Evolutionary conservation across 2,797 vertebrate genomes (phyloP), one percentile per base, ranked within the genome.

Genomic region (Sebastes itinus): DNA sequence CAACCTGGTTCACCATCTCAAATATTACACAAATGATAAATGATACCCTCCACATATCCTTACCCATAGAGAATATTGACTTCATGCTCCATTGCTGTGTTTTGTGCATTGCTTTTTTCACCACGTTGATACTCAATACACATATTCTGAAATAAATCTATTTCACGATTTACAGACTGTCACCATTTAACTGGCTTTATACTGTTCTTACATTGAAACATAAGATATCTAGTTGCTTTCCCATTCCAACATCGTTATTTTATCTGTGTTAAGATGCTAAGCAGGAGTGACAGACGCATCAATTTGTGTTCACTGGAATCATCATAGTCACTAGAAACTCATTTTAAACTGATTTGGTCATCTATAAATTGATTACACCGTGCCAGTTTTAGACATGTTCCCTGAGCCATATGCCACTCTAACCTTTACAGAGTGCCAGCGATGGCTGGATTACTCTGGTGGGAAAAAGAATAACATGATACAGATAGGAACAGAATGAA

Each of bases 251-350:
- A 72, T 33, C 79, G 77, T 85, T 80, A 81, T 85, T 62, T 54
- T 32, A 25, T 82, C 72, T 67, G 62, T 6, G 46, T 77, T 81
- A 54, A 85, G 82, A 82, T 73, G 56, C 55, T 86, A 84, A 87
- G 60, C 85, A 79, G 67, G 72, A 75, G 83, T 87, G 89, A 88
- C 90, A 92, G 84, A 72, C 33, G 76, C 81, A 89, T 84, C 83
- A 71, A 62, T 83, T 83, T 88, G 61, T 81, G 72, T 77, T 87
- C 67, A 83, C 83, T 85, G 32, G 28, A 80, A 82, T 87, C 88
- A 83, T 78, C 71, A 67, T 28, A 76, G 86, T 86, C 80, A 87
- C 78, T 82, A 76, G 72, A 78, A 90, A 85, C 72, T 78, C 74
- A 90, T 90, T 84, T 80, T 59, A 77, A 79, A 74, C 66, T 79